Evolutionary conservation across 2,797 vertebrate genomes (phyloP), one percentile per base, ranked within the genome.

Genomic region (Stomatorhinus walkeri): DNA sequence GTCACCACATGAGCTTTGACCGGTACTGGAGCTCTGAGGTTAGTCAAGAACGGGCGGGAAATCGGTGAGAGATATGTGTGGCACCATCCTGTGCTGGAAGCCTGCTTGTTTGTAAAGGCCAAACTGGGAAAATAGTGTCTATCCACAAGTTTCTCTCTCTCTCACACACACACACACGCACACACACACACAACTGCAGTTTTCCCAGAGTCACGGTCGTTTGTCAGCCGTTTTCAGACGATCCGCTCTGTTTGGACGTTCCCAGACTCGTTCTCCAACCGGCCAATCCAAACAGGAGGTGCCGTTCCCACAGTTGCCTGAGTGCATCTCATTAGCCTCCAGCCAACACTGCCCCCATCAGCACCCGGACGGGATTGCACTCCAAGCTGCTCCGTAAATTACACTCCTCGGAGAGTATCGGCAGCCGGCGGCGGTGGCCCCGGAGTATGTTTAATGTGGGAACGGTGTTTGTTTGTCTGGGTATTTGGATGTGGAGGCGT

Each of bases 111-210:
- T 88, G 16, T 40, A 54, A 88, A 89, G 36, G 49, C 36, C 14
- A 54, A 83, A 88, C 87, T 72, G 83, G 90, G 90, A 92, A 87
- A 89, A 83, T 64, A 89, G 87, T 83, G 56, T 88, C 85, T 89
- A 12, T 76, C 83, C 43, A 85, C 49, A 61, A 83, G 1, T 87
- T 81, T 76, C 43, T 43, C 40, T 43, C 40, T 43, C 40, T 43
- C 40, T 43, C 79, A 28, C 64, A 9, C 59, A 32, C 48, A 16
- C 59, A 24, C 84, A 10, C 61, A 46, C 19, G 19, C 87, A 52
- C 46, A 40, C 46, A 12, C 12, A 22, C 3, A 43, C 28, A 16
- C 49, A 1, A 4, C 72, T 43, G 22, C 48, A 51, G 19, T 32
- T 87, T 87, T 87, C 36, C 32, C 56, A 43, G 4, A 43, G 87